Evolutionary conservation across 1,140 invertebrate genomes (phyloP), one percentile per base, ranked within the genome.

Genomic region (Magallana ariakensis): DNA sequence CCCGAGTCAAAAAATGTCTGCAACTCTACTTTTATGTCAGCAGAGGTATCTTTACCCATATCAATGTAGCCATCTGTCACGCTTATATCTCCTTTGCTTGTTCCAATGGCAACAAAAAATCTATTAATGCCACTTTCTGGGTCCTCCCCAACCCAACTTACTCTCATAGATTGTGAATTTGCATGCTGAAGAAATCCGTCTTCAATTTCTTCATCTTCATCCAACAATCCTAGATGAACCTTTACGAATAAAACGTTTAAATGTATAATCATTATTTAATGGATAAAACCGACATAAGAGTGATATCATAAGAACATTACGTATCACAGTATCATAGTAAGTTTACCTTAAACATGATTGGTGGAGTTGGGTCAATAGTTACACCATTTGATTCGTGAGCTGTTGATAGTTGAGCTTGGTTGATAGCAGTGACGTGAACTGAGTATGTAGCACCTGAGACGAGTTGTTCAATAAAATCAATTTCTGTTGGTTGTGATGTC

Each of bases 201-300:
- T n/a, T 89, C 90, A 54, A 87, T 66, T 10, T 88, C 16, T 70
- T 91, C 88, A 75, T 91, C 91, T 19, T 91, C 91, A 46, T 91
- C 88, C 7, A 80, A 60, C 16, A 87, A 85, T 46, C 86, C 90
- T 7, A 91, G 82, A 11, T 62, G 56, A 26, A 91, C 87, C 90
- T 91, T 80, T 4, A n/a, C 54, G 54, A 81, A 82, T 53, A 46
- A 80, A 62, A 0, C 2, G 19, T 16, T 15, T 53, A 13, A 80
- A 33, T 80, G 9, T 15, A 22, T n/a, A 1, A 19, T 22, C 4
- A 80, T 7, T 15, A 19, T 22, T 80, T 15, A 0, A 19, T 22
- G 75, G 75, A 16, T 80, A 62, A 62, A 16, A 62, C 15, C 15
- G 60, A 16, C 15, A 4, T 16, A 62, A 46, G 15, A 7, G 19